Evolutionary conservation across 2,888 invertebrate genomes (phyloP).

Genomic region (Drosophila paranaensis): DNA sequence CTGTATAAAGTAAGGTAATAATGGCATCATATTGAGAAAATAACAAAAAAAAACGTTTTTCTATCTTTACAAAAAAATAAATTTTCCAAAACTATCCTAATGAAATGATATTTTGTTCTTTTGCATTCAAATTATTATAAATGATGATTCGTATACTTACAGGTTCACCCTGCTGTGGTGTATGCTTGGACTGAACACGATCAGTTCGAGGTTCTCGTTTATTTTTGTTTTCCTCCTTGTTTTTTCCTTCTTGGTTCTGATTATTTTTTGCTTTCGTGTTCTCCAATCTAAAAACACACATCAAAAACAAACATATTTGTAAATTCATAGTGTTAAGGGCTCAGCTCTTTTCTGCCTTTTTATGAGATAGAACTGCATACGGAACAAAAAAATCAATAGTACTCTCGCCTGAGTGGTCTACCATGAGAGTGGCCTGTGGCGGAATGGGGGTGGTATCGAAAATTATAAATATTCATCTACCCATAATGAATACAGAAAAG

Average conservation of each 20-base stretch:
- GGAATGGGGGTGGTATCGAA: neutral
- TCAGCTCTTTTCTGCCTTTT: too few species aligned
- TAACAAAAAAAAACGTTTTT: neutral
- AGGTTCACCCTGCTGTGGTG: conserved; percentile 89
- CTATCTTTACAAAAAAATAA: neutral
- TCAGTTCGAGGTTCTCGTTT: conserved; percentile 82
- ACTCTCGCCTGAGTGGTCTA: neutral
- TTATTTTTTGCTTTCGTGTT: conserved; percentile 39
- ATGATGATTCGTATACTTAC: conserved; percentile 84
- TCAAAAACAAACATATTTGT: too few species aligned
- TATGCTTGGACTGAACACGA: conserved; percentile 89
- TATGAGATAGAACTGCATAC: too few species aligned
- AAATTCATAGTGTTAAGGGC: too few species aligned
- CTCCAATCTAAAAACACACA: conserved; percentile 53
- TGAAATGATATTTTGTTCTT: neutral
- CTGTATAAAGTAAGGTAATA: neutral
- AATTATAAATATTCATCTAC: neutral
- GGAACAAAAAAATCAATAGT: neutral
- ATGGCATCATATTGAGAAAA: neutral
- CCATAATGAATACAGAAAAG: neutral
- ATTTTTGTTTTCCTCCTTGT: conserved; percentile 83
- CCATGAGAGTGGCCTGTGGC: neutral
- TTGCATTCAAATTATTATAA: neutral
- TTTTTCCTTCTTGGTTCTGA: conserved; percentile 54
- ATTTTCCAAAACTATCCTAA: neutral